Evolutionary conservation across 2,113 vertebrate genomes (phyloP), one percentile per base, ranked within the genome.

Genomic region (Marmota flaviventris): DNA sequence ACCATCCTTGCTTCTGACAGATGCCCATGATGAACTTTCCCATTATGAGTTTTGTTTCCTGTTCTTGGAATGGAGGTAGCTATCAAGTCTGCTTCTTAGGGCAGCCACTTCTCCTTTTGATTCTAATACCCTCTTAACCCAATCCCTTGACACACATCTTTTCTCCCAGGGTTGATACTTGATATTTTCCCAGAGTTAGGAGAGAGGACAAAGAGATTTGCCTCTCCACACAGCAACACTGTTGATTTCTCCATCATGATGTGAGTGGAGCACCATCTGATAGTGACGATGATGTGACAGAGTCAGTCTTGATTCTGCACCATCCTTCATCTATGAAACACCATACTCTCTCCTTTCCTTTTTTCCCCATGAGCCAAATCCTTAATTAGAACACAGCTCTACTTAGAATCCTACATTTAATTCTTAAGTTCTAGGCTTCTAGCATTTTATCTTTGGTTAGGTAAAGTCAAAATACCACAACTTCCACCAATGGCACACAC

Each of bases 401-500:
- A 3, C 25, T 51, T 65, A 86, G 67, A 91, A 77, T 72, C 1
- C 12, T 17, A 39, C 5, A 25, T 17, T 37, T 3, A 34, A 53
- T 53, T 93, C 48, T n/a, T 94, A 37, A 91, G 39, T 81, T 85
- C 34, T 34, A 85, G 48, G 48, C 5, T 5, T 72, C 27, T 0
- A 12, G 42, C 12, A 83, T 65, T 53, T 87, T n/a, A 48, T 42
- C 27, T 88, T 95, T 65, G n/a, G 56, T 89, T 89, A 83, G 93
- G 22, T 75, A 83, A 96, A 96, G 22, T 75, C 7, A 65, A 94
- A 87, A 42, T 70, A 83, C 6, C n/a, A 45, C 3, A 37, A 51
- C 10, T 22, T 92, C n/a, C 84, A 70, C 90, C 69, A 83, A 48
- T 72, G 91, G 51, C 1, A 89, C 24, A 76, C 27, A 65, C 65